These are phyloP conservation scores for Hippoglossus hippoglossus DNA, from an alignment of 2,797 vertebrate genomes.

Conservation along the genomic window DNA sequence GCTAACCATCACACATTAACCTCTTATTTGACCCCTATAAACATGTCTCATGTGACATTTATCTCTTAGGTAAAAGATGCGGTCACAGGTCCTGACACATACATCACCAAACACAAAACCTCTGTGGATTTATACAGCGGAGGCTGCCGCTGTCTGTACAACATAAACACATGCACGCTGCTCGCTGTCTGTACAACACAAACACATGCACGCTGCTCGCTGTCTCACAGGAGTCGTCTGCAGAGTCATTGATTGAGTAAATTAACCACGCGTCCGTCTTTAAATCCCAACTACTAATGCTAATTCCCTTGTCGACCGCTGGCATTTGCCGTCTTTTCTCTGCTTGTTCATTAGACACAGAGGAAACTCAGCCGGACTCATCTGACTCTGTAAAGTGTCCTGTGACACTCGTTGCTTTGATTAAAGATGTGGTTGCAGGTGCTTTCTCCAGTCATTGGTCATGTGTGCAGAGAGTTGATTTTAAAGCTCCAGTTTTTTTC, in stretches of 20 bases:
- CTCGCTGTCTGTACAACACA: constrained; percentile 32
- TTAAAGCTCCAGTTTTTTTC: neutral
- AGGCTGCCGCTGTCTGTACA: constrained; percentile 26
- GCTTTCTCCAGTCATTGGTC: neutral
- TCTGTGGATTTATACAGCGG: constrained; percentile 54
- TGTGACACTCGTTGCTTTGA: constrained; percentile 74
- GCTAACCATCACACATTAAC: constrained; percentile 77
- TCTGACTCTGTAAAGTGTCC: neutral
- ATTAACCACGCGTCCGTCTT: constrained; percentile 39
- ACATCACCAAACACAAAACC: constrained; percentile 59
- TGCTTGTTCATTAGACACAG: constrained; percentile 46
- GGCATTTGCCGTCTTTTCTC: constrained; percentile 43
- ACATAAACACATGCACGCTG: constrained; percentile 19
- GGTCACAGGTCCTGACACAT: constrained; percentile 54
- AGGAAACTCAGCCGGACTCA: too few relatives aligned
- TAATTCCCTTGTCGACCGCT: constrained; percentile 46
- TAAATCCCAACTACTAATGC: constrained; percentile 47
- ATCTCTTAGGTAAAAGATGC: constrained; percentile 74
- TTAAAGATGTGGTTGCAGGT: constrained; percentile 66
- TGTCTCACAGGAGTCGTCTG: constrained; percentile 21
- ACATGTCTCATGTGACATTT: constrained; percentile 77
- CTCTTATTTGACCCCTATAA: constrained; percentile 80
- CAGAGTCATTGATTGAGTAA: constrained; percentile 39
- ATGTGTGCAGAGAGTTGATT: neutral
- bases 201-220: constrained; percentile 20